Evolutionary conservation across 2,797 vertebrate genomes (phyloP), one percentile per base, ranked within the genome.

Genomic region (Tamandua tetradactyla): DNA sequence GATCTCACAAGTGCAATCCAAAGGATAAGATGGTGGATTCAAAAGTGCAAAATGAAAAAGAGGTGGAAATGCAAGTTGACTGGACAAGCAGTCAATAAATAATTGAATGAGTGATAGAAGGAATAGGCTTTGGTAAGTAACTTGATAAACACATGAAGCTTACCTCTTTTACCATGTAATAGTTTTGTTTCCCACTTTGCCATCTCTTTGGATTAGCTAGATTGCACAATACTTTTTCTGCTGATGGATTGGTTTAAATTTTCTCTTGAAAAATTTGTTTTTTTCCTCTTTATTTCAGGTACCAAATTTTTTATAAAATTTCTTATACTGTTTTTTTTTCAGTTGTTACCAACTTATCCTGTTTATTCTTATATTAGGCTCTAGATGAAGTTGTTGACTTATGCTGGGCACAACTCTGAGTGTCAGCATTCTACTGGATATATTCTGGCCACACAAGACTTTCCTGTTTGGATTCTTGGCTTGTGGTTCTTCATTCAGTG

Each of bases 401-500:
- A 88, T 62, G 30, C n/a, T 52, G n/a, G n/a, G 5, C 55, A 57
- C 10, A 37, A 13, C 2, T 75, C 80, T 68, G 57, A 88, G 55
- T 79, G 42, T 72, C 71, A 17, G 2, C 17, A 2, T 35, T 84
- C 68, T 82, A 44, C 8, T 71, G 61, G 42, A 27, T 72, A 12
- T 75, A 13, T 68, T 61, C 8, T 89, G 85, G 30, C 44, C 61
- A 74, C 12, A 32, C 7, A 30, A n/a, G 42, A 0, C 32, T 59
- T 81, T 64, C 49, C 80, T 42, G 22, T 83, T 81, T 20, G 11
- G 35, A 44, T 68, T 5, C 7, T 68, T 92, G 37, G 32, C 22
- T 81, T 89, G 61, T 86, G 47, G 68, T 92, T 92, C 52, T 87
- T 91, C 13, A 40, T 52, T 89, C 25, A 61, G 47, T 55, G 27